Conservation (phyloP, 2,888 invertebrate species). For the Drosophila pseudotalamancana region DNA sequence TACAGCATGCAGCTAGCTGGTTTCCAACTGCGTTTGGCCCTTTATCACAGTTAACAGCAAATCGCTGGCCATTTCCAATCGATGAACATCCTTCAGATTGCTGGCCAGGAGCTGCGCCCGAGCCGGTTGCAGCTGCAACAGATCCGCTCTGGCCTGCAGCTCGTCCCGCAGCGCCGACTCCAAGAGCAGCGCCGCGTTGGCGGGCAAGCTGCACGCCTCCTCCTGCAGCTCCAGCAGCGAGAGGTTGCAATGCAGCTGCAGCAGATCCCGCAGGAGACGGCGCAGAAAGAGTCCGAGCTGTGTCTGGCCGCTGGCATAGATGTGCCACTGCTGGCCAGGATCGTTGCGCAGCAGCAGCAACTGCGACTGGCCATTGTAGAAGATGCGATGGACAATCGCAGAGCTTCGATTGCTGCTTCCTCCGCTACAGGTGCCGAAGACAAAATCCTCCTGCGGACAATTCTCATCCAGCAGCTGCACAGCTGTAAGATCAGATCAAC, state of each 20-base stretch:
- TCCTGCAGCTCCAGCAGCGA: constrained; percentile 27
- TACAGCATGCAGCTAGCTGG: not conserved
- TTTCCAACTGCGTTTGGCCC: constrained; percentile 3
- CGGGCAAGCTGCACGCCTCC: constrained; percentile 1
- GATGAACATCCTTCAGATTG: constrained; percentile 27
- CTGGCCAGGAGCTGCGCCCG: not conserved
- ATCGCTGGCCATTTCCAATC: constrained; percentile 60
- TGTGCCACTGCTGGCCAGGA: constrained; percentile 49
- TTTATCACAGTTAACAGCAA: constrained; percentile 48
- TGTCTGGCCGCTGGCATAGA: constrained; percentile 64
- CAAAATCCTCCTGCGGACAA: constrained; percentile 1
- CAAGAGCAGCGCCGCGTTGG: constrained; percentile 44
- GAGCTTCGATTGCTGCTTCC: not conserved
- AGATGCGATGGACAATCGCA: constrained; percentile 42
- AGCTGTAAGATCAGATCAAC: not conserved
- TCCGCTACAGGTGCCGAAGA: constrained; percentile 2
- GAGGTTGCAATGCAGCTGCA: constrained; percentile 67
- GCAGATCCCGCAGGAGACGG: constrained; percentile 63
- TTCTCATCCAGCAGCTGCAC: constrained; percentile 36
- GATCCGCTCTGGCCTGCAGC: constrained; percentile 34
- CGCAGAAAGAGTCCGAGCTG: constrained; percentile 62
- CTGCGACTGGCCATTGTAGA: constrained; percentile 60
- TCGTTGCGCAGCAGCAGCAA: constrained; percentile 61
- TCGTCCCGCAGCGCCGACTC: constrained; percentile 75
- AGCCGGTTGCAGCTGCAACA: constrained; percentile 6